These are phyloP conservation scores for Gastrophysa polygoni DNA, from an alignment of 2,888 invertebrate genomes.

Conservation along the genomic window DNA sequence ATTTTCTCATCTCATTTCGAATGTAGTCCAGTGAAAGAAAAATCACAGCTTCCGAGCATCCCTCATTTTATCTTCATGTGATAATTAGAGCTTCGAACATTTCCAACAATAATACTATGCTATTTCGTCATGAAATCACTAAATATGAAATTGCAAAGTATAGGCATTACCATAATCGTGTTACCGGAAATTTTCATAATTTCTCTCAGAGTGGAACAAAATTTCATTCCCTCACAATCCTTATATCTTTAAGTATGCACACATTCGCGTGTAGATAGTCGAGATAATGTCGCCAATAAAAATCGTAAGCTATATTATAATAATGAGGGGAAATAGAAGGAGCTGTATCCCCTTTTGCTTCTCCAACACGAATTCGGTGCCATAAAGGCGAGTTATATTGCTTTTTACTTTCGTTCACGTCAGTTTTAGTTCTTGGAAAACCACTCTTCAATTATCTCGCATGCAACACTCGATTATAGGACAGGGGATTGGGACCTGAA, in stretches of 20 bases:
- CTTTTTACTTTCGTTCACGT: slow-evolving; percentile 35
- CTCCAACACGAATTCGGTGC: slow-evolving; percentile 42
- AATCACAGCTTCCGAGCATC: too few relatives aligned
- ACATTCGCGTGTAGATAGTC: slow-evolving; percentile 38
- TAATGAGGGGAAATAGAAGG: slow-evolving; percentile 36
- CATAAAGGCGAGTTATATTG: slow-evolving; percentile 41
- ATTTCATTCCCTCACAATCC: slow-evolving; percentile 27
- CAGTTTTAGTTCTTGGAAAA: slow-evolving; percentile 35
- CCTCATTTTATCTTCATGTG: too few relatives aligned
- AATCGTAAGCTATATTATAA: slow-evolving; percentile 39
- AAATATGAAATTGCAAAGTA: background rate
- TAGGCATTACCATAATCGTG: slow-evolving; percentile 32
- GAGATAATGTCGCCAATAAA: slow-evolving; percentile 33
- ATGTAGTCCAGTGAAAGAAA: too few relatives aligned
- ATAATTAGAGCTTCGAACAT: too few relatives aligned
- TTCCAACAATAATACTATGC: too few relatives aligned
- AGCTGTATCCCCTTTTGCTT: slow-evolving; percentile 29
- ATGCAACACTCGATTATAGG: slow-evolving; percentile 34
- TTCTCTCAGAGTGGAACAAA: slow-evolving; percentile 31
- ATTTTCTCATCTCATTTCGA: too few relatives aligned
- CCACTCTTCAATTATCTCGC: slow-evolving; percentile 38
- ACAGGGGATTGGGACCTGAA: background rate
- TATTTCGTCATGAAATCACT: background rate
- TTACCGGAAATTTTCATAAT: slow-evolving; percentile 32
- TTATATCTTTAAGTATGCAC: slow-evolving; percentile 26